Evolutionary conservation across 92 coral and sea anemone species (phyloP), one percentile per base, ranked within the genome.

Genomic region (Porites cylindrica): DNA sequence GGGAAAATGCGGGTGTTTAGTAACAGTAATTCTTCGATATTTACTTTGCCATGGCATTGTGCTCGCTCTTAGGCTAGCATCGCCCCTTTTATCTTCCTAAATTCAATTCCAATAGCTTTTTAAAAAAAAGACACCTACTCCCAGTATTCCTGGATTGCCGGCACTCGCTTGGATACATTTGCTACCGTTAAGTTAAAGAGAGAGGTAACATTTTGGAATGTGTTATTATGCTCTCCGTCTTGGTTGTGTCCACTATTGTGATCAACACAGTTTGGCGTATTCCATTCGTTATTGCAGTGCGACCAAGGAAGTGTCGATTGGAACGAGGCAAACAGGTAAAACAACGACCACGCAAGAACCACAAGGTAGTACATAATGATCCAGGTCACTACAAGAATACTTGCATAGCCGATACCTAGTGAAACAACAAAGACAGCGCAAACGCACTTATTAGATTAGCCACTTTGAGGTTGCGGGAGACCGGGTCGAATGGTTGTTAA

Each of bases 361-460:
- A 95, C 98, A 54, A 92, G 93, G 71, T 95, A 95, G 89, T 95
- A 95, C 77, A 95, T 95, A 58, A 92, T 93, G 62, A 95, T 59
- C 54, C 89, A 95, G 72, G 93, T 96, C 67, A 95, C 92, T 54
- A 95, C 93, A 59, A 93, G 90, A 19, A 91, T 91, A 60, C 98
- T 92, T 58, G 98, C 98, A 86, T 88, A 93, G n/a, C 98, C 98
- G 71, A 95, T 92, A n/a, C 98, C 98, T 95, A 21, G 58, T 29
- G 43, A 76, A n/a, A 23, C 3, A 69, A 16, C 47, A 24, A 69
- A 21, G 10, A 29, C 26, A 12, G 43, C 50, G 14, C 75, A 43
- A 26, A 16, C 17, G 18, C 26, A 21, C 10, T 66, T 66, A 16
- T 66, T 29, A 8, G 18, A 21, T 66, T 21, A 17, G 16, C 66